phyloP scores from a whole-genome alignment of 2,888 invertebrate species.

The Zygogramma bicolorata region DNA sequence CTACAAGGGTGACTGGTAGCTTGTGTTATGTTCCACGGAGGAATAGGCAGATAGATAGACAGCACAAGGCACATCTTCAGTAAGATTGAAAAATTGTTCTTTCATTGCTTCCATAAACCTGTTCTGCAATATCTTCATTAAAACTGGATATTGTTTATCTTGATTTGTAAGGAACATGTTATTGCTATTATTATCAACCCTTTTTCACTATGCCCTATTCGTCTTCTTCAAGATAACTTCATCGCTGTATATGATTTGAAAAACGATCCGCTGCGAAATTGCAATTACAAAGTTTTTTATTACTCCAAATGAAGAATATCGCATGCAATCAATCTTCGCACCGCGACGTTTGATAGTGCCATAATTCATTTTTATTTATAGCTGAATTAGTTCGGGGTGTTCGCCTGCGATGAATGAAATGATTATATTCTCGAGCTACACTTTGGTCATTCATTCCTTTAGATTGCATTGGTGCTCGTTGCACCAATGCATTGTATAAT shows the following conservation, averaged over 20 bases:
- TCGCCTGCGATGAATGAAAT: background rate
- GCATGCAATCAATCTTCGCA: conserved; percentile 9
- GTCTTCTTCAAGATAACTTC: background rate
- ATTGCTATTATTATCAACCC: background rate
- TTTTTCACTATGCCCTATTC: background rate
- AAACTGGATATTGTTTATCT: too few relatives aligned
- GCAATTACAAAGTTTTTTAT: background rate
- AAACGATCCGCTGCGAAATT: background rate
- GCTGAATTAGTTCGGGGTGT: background rate
- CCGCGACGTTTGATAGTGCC: conserved; percentile 3
- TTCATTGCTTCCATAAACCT: too few relatives aligned
- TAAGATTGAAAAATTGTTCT: too few relatives aligned
- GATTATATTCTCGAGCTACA: background rate
- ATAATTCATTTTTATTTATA: conserved; percentile 12
- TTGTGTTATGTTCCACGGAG: too few relatives aligned
- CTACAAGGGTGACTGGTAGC: too few relatives aligned
- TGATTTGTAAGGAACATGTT: too few relatives aligned
- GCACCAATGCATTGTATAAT: too few relatives aligned
- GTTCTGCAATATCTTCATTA: too few relatives aligned
- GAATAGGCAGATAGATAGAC: too few relatives aligned
- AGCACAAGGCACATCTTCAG: too few relatives aligned
- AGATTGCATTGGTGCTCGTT: too few relatives aligned
- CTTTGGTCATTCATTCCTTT: background rate
- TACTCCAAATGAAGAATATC: background rate
- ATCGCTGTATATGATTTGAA: background rate